Evolutionary conservation across 92 coral and sea anemone species (phyloP), one percentile per base, ranked within the genome.

Genomic region (Ricordea florida): DNA sequence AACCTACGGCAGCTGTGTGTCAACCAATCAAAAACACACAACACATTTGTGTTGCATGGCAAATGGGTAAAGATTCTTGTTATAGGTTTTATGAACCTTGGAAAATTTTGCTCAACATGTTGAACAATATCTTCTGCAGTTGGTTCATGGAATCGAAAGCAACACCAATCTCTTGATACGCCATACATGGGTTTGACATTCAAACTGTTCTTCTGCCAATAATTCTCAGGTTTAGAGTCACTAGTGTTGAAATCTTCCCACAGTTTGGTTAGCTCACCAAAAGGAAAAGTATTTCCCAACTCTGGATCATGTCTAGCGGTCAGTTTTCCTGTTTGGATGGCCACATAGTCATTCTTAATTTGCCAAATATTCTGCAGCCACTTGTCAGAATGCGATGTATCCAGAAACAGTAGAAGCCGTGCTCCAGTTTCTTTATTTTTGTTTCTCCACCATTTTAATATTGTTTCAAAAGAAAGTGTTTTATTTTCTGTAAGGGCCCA

Each of bases 101-200:
- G 99, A 23, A 96, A 96, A 34, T 93, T 90, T 46, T 96, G 91
- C 31, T 92, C 99, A 20, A 96, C 93, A 61, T 96, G 99, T 18
- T 79, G 90, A 14, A 93, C 80, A 25, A 96, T 87, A 57, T 96
- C 99, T 29, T 96, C 84, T 31, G 80, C 87, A 13, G 97, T 96
- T 20, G 99, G 99, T 35, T 92, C 94, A 62, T 96, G 99, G 58
- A 96, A 96, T 51, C 84, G 82, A 35, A 96, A 96, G 65, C 92
- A 87, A 72, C 99, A 92, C 97, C 97, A 96, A 24, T 86, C 82
- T 46, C 81, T 85, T 45, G 99, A 85, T 17, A 96, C 97, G 6
- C 96, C 99, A 80, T 89, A 96, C 11, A 82, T 50, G 8, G 96
- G 99, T 43, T 82, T 82, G 17, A 92, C 97, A 43, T 83, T 85